phyloP scores from a whole-genome alignment of 2,797 vertebrate species.

The Cyclura pinguis region DNA sequence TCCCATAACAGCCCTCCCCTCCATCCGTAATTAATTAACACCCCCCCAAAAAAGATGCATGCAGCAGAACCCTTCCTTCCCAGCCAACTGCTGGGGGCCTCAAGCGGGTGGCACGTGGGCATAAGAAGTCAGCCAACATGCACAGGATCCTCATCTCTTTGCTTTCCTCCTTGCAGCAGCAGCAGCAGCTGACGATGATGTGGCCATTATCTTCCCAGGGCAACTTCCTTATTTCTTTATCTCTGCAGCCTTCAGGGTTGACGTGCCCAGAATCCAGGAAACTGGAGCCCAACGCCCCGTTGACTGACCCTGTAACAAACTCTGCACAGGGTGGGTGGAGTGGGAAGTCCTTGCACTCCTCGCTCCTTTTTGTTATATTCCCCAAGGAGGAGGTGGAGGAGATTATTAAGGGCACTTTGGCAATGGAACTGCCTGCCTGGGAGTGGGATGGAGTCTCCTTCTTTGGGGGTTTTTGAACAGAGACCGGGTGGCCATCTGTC shows the following conservation, averaged over 20 bases:
- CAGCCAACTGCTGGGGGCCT: neutral
- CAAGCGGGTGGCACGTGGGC: neutral
- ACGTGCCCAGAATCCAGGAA: conserved; percentile 4
- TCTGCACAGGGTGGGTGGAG: neutral
- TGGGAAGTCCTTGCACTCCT: neutral
- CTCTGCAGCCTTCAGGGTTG: neutral
- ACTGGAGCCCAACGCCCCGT: neutral
- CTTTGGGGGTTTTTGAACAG: neutral
- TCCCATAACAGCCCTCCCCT: neutral
- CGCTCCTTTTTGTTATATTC: neutral
- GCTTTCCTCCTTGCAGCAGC: neutral
- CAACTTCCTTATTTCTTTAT: conserved; percentile 51
- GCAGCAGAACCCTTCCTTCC: neutral
- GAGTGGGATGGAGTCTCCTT: too few relatives aligned
- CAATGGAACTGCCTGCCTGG: neutral
- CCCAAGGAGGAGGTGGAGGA: neutral
- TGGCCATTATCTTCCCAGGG: neutral
- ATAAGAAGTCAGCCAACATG: neutral
- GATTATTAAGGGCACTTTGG: too few relatives aligned
- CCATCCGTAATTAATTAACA: too few relatives aligned
- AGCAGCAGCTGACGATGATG: too few relatives aligned
- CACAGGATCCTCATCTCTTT: too few relatives aligned
- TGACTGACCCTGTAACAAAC: neutral
- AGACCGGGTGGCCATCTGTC: too few relatives aligned
- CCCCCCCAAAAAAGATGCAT: too few relatives aligned